Evolutionary conservation across 2,888 invertebrate species (phyloP), one percentile per base, ranked within the genome.

Genomic region (Frankliniella fusca): DNA sequence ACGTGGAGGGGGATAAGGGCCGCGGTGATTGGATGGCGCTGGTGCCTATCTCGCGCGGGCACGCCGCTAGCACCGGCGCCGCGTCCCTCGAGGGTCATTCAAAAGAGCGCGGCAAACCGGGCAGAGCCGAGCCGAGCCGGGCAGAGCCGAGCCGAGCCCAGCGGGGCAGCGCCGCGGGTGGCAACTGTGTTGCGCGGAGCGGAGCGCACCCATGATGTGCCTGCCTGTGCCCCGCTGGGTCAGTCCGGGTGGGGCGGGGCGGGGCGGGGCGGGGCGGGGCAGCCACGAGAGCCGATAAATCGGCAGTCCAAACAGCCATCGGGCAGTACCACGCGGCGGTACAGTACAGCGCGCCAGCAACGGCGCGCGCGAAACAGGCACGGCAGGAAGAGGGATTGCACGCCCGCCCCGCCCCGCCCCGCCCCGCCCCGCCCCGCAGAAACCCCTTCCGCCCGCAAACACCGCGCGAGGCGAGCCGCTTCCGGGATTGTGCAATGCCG

Each of bases 31-130:
- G 61, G 61, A 61, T 61, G 61, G 61, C 61, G 61, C 61, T 38
- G 5, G 38, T 5, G 38, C 38, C 54, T 54, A 11, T 54, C 54
- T 54, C 12, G 54, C 54, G 20, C 54, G 54, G 11, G 54, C 18
- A 54, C 54, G 54, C 20, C 54, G 54, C 54, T 20, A 15, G 38
- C 54, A 54, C 38, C 54, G 3, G 70, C 70, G 27, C 54, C 38
- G 61, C 10, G 70, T 76, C 70, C 70, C 70, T 27, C 23, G 70
- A 76, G 70, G 27, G 70, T 27, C 70, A 76, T 76, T 76, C 70
- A 76, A 76, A 38, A 76, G 70, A 76, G 27, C 70, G 70, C 70
- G 70, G 23, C 70, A 76, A 76, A 76, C 70, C 70, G 70, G 15
- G 7, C 61, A 11, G 61, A 61, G 61, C 15, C 20, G 20, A 61